Evolutionary conservation across 2,797 vertebrate genomes (phyloP), one percentile per base, ranked within the genome.

Genomic region (Gallirallus australis): DNA sequence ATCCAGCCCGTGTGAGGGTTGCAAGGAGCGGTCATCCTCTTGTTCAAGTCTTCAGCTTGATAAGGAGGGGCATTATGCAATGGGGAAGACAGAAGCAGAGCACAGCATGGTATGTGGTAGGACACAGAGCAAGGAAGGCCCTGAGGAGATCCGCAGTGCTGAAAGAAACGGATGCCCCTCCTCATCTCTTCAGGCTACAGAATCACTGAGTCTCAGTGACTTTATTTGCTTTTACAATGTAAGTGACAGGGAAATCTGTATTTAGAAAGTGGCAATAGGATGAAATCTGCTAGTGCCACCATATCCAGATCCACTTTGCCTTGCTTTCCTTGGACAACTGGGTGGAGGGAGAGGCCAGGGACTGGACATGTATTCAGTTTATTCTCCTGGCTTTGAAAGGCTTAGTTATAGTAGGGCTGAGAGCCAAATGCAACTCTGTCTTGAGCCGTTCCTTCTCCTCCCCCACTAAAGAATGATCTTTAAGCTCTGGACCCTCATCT

Each of bases 401-500:
- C 72, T 86, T 75, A 95, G 64, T 92, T 90, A 83, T 50, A 89
- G 64, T 19, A 92, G 72, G 90, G 94, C 92, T 71, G 47, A 86
- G 61, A 90, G 90, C 92, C 95, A 96, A 94, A 91, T n/a, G 45
- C 77, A 95, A 82, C 61, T 91, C 88, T 71, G 63, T 64, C 70
- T 95, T 71, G 50, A 95, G 64, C 61, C 2, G 3, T 33, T 94
- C 53, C 75, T 89, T 92, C 65, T 95, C 90, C 75, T 91, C 84
- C 83, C 78, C 78, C 75, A 80, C 68, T 71, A 61, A 95, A 94
- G 82, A 92, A 94, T 69, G 84, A 92, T 95, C 81, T 83, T 85
- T 78, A 83, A 86, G 92, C 77, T 87, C 65, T 82, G 86, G 92
- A 95, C 91, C 92, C 86, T 89, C 94, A 94, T 83, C 95, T 94